These are phyloP conservation scores for Rhamphomyia laevipes DNA, from an alignment of 2,888 invertebrate species.

Conservation along the genomic window DNA sequence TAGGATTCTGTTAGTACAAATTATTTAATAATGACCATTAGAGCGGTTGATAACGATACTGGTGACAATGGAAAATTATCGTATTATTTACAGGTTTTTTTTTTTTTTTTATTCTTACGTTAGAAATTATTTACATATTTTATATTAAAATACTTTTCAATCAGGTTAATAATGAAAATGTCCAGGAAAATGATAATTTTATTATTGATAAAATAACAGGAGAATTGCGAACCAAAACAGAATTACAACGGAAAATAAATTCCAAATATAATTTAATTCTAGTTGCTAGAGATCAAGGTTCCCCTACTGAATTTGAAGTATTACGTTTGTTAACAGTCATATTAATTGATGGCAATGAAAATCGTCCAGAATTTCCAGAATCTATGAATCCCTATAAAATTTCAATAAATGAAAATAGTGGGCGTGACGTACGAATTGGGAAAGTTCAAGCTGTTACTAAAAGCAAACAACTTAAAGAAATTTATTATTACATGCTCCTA, in stretches of 20 bases:
- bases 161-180: constrained; percentile 47
- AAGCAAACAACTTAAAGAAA: constrained; percentile 66
- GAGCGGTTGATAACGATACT: constrained; percentile 68
- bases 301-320: constrained; percentile 67
- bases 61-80: constrained; percentile 76
- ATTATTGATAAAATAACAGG: constrained; percentile 65
- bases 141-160: background rate
- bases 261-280: constrained; percentile 53
- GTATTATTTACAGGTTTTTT: constrained; percentile 71
- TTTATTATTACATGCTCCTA: constrained; percentile 70
- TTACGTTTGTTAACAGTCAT: constrained; percentile 61
- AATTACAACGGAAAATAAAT: constrained; percentile 57
- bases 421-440: constrained; percentile 50
- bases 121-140: background rate
- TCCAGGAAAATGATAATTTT: constrained; percentile 73
- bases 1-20: constrained; percentile 63
- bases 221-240: constrained; percentile 65
- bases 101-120: constrained; percentile 18
- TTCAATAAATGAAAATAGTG: constrained; percentile 58
- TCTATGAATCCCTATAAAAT: constrained; percentile 53
- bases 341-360: constrained; percentile 70
- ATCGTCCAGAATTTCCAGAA: constrained; percentile 62
- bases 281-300: constrained; percentile 73
- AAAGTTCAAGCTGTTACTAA: constrained; percentile 42
- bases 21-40: constrained; percentile 67